Percentiles rank a stretch among this genome's conserved stretches.
Conservation (phyloP, 2,113 vertebrate species). For the Pyxicephalus adspersus region DNA sequence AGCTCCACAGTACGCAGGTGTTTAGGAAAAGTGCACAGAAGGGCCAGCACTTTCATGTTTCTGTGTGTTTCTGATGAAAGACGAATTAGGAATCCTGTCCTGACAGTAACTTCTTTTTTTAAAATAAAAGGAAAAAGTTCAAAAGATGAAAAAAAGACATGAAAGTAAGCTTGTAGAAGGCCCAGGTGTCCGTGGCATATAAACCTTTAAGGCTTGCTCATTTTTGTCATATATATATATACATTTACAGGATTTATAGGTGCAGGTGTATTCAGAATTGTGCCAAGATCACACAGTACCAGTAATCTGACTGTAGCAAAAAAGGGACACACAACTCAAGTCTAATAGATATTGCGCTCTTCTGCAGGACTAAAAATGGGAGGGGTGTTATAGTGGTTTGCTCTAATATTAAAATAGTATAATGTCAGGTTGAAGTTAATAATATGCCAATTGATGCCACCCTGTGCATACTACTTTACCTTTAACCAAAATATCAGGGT, state of each 20-base stretch:
- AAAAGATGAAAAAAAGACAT: slow-evolving; percentile 61
- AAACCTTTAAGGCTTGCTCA: not conserved
- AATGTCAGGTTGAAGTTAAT: too few species aligned
- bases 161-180: slow-evolving; percentile 62
- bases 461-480: too few species aligned
- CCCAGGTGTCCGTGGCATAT: slow-evolving; percentile 56
- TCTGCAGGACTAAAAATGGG: too few species aligned
- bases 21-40: slow-evolving; percentile 62
- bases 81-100: slow-evolving; percentile 58
- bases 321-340: too few species aligned
- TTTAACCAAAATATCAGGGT: too few species aligned
- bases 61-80: slow-evolving; percentile 69
- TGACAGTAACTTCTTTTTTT: slow-evolving; percentile 37
- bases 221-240: not conserved
- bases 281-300: too few species aligned
- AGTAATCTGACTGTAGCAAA: too few species aligned
- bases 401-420: too few species aligned
- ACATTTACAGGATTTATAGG: not conserved
- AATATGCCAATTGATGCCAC: too few species aligned
- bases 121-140: slow-evolving; percentile 53
- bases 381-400: too few species aligned
- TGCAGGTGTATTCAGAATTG: too few species aligned
- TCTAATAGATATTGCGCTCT: too few species aligned
- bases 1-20: slow-evolving; percentile 59
- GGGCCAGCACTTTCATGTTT: slow-evolving; percentile 64